phyloP scores from a whole-genome alignment of 2,888 invertebrate species.

The Netelia fuscicornis region DNA sequence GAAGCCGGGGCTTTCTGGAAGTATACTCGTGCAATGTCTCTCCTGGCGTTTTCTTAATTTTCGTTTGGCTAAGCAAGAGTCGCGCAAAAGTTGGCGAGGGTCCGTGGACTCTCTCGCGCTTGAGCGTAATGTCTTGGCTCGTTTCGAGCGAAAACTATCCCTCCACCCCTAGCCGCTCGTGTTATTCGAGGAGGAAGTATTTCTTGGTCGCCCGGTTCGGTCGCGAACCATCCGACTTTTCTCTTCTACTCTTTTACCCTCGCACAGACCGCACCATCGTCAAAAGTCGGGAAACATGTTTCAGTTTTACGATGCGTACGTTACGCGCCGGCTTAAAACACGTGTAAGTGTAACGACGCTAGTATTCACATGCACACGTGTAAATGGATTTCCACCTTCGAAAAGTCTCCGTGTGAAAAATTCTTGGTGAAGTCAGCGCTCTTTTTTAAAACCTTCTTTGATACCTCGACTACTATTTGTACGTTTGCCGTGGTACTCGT shows the following conservation, averaged over 20 bases:
- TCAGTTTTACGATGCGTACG: slow-evolving; percentile 75
- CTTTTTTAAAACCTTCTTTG: no score
- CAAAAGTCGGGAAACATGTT: slow-evolving; percentile 67
- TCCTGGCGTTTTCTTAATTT: slow-evolving; percentile 63
- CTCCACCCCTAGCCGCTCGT: slow-evolving; percentile 17
- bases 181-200: slow-evolving; percentile 53
- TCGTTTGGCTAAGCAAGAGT: slow-evolving; percentile 65
- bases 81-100: slow-evolving; percentile 69
- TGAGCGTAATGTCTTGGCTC: slow-evolving; percentile 59
- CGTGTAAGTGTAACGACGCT: slow-evolving; percentile 68
- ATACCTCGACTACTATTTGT: no score
- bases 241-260: slow-evolving; percentile 8
- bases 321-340: slow-evolving; percentile 59
- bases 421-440: no score
- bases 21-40: slow-evolving; percentile 50
- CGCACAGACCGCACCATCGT: slow-evolving; percentile 6
- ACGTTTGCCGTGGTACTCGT: no score
- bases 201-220: slow-evolving; percentile 45
- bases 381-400: slow-evolving; percentile 8
- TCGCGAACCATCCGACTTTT: slow-evolving; percentile 46
- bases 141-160: slow-evolving; percentile 57
- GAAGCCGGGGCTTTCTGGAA: slow-evolving; percentile 11
- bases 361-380: slow-evolving; percentile 69
- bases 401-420: no score
- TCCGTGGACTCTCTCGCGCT: slow-evolving; percentile 33